These are phyloP conservation scores for Drosophila mulleri DNA, from an alignment of 2,888 invertebrate species.

Conservation along the genomic window DNA sequence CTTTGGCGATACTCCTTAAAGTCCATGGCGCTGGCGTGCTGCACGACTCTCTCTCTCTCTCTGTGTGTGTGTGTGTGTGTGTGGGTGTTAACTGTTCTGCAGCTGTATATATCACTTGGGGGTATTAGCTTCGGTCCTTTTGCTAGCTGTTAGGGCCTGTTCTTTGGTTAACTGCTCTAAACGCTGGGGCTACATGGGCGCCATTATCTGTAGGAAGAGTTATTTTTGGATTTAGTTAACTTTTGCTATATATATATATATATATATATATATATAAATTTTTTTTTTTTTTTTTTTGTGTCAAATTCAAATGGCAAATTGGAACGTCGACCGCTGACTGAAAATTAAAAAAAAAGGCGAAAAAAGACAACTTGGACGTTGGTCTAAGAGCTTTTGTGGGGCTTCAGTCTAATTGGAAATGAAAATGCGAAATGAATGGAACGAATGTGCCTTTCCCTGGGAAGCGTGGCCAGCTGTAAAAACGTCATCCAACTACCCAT, in stretches of 20 bases:
- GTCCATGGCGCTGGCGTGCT: conserved; percentile 84
- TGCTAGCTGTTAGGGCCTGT: conserved; percentile 17
- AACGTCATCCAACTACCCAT: conserved; percentile 32
- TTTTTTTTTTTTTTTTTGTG: conserved; percentile 5
- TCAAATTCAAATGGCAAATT: conserved; percentile 58
- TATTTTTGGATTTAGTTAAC: conserved; percentile 29
- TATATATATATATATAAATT: too few relatives aligned
- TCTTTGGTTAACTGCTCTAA: conserved; percentile 27
- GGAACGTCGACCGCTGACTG: conserved; percentile 73
- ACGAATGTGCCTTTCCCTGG: conserved; percentile 27
- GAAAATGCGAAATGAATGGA: conserved; percentile 46
- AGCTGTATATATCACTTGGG: conserved; percentile 7
- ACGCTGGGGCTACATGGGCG: conserved; percentile 32
- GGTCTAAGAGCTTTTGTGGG: conserved; percentile 59
- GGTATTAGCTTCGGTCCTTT: conserved; percentile 23
- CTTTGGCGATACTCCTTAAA: conserved; percentile 86
- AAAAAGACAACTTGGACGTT: conserved; percentile 43
- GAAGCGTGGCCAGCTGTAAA: conserved; percentile 68
- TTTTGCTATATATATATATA: conserved; percentile 14
- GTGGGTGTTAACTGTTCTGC: conserved; percentile 13
- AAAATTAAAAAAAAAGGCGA: conserved; percentile 25
- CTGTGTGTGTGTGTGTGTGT: conserved; percentile 4
- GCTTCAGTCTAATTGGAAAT: conserved; percentile 71
- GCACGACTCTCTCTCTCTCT: conserved; percentile 13
- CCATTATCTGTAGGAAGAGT: conserved; percentile 51